Evolutionary conservation across 2,888 invertebrate species (phyloP), one percentile per base, ranked within the genome.

Genomic region (Tethea ocularis): DNA sequence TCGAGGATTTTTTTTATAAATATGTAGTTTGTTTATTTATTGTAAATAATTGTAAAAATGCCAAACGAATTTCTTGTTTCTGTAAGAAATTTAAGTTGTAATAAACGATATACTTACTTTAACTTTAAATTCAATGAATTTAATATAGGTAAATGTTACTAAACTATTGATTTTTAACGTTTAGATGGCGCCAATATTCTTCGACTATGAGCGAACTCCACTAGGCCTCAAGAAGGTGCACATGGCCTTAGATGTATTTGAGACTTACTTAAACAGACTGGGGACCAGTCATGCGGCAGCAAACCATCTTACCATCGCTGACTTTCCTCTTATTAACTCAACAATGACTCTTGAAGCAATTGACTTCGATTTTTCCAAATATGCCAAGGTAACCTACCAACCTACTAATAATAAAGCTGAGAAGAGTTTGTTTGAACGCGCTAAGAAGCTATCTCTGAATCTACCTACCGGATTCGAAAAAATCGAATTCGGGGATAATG

Each of bases 171-270:
- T 24, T 36, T 52, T 56, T 57, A 57, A 38, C 52, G 83, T 85
- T 52, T 80, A 96, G 96, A 93, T 97, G 94, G 95, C 95, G 0
- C 97, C 97, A 22, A 96, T 96, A 74, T 97, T 96, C 82, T 97
- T 95, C 70, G 96, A 95, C 76, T 97, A 97, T 76, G 86, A 95
- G 74, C 93, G 96, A 59, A 95, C 95, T 0, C 94, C 95, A 0
- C 84, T 95, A 58, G 94, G 95, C 1, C 77, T 96, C 64, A 96
- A 96, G 78, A 96, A 95, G 82, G 93, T 95, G 0, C 93, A 95
- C 68, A 95, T 96, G 64, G 95, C 95, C 0, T 79, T 97, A 55
- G 91, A 94, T 7, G 92, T 94, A 23, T 95, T 96, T 67, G 95
- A 97, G 69, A 95, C 95, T 0, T 96, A 96, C 80, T 80, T 97